Conservation (phyloP, 2,888 invertebrate species). For the Tuberolachnus salignus region DNA sequence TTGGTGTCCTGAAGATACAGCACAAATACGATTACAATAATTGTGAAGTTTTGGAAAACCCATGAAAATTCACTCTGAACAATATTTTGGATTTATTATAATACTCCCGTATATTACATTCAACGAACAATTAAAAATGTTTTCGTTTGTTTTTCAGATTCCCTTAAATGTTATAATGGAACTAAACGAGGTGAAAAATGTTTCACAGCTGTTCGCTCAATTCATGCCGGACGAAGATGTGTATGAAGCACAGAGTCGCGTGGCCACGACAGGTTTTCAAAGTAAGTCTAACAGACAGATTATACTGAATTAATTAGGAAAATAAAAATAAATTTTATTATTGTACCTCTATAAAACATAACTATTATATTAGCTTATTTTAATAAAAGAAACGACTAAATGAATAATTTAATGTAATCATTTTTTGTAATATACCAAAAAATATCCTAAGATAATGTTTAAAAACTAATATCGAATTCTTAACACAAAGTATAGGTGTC, state of each 20-base stretch:
- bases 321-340: neutral
- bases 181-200: conserved; percentile 58
- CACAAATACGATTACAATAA: too few species aligned
- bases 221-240: conserved; percentile 49
- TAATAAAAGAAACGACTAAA: neutral
- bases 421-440: neutral
- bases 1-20: too few species aligned
- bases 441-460: too few species aligned
- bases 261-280: conserved; percentile 40
- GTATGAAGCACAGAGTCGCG: conserved; percentile 32
- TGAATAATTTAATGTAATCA: neutral
- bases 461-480: neutral
- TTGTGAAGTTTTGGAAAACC: too few species aligned
- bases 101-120: neutral
- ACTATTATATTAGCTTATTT: neutral
- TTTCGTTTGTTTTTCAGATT: conserved; percentile 57
- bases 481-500: neutral
- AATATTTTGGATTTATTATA: neutral
- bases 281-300: conserved; percentile 31
- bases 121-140: neutral
- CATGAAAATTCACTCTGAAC: neutral
- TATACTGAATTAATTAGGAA: neutral
- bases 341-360: neutral
- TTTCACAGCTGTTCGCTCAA: conserved; percentile 57
- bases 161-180: conserved; percentile 58